A percentile compares a stretch with the other conserved stretches of the same genome.
These are phyloP conservation scores for Chlamydotis undulata DNA, from an alignment of 2,113 vertebrate species.

Conservation along the genomic window DNA sequence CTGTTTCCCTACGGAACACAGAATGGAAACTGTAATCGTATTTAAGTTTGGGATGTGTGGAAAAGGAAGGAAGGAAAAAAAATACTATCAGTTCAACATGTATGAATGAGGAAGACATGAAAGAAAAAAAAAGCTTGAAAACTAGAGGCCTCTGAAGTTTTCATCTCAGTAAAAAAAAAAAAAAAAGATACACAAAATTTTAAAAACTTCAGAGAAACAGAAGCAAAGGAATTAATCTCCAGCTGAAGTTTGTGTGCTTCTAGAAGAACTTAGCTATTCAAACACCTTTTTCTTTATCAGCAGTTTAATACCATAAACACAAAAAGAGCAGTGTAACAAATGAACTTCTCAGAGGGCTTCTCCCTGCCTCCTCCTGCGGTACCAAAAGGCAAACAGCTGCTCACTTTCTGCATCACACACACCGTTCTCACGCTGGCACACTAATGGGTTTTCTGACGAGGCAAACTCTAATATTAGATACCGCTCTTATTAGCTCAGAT, in stretches of 20 bases:
- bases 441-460: neutral
- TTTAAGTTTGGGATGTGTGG: neutral
- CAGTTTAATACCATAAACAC: neutral
- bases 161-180: neutral
- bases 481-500: conserved; percentile 38
- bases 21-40: neutral
- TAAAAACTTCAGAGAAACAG: neutral
- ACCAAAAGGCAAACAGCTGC: conserved; percentile 27
- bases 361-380: neutral
- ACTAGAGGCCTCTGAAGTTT: neutral
- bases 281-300: neutral
- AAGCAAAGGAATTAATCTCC: neutral
- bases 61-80: neutral
- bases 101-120: neutral
- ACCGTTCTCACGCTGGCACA: neutral
- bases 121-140: neutral
- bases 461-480: conserved; percentile 3
- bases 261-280: neutral
- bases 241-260: neutral
- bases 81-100: neutral
- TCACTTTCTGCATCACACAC: neutral
- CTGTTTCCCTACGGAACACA: neutral
- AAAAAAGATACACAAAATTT: neutral
- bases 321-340: neutral
- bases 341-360: neutral